Percentiles rank a stretch among this genome's conserved stretches.
Evolutionary conservation across 2,797 vertebrate genomes (phyloP).

Genomic region (Aratinga solstitialis): DNA sequence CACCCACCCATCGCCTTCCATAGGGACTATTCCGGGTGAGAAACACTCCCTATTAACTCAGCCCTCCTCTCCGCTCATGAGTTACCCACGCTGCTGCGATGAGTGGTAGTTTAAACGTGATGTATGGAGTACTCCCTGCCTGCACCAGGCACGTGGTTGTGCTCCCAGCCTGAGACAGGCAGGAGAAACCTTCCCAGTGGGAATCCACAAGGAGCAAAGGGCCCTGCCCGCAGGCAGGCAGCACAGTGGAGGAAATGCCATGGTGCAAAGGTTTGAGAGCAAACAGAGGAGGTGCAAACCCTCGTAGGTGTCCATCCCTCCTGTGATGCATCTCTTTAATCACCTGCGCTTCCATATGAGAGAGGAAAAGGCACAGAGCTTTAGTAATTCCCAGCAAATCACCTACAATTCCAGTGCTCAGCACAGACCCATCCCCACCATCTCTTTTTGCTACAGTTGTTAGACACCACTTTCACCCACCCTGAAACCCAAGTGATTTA

Average conservation of each 20-base stretch:
- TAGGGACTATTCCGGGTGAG: neutral
- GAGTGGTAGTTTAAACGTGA: neutral
- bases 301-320: neutral
- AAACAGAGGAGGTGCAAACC: neutral
- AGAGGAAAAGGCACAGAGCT: neutral
- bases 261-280: neutral
- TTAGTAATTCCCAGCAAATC: neutral
- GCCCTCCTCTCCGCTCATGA: conserved; percentile 5
- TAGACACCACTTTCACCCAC: neutral
- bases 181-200: neutral
- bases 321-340: neutral
- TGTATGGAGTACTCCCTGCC: neutral
- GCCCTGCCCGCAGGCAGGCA: neutral
- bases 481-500: neutral
- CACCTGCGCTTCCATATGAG: accelerated
- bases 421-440: neutral
- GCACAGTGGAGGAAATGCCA: neutral
- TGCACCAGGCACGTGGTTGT: neutral
- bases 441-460: neutral
- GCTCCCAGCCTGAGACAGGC: neutral
- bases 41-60: conserved; percentile 19
- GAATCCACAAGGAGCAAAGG: neutral
- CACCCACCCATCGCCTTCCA: neutral
- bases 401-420: neutral
- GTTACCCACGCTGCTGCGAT: neutral